A percentile compares a stretch with the other conserved stretches of the same genome.
Evolutionary conservation across 2,797 vertebrate species (phyloP).

Genomic region (Coregonus sp.): DNA sequence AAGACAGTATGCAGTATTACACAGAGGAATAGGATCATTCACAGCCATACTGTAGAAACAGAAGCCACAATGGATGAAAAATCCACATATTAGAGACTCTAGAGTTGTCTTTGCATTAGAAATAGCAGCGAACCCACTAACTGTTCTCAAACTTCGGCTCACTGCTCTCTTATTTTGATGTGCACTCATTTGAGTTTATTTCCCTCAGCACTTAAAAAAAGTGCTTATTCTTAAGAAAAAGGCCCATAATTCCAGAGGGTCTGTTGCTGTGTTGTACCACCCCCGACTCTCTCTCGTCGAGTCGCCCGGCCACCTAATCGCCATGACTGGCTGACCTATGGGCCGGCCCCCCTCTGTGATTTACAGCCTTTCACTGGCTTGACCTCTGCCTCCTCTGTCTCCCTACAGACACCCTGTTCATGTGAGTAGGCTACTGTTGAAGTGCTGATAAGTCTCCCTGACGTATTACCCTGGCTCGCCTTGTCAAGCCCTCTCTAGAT

Average conservation of each 20-base stretch:
- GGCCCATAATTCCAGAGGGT: constrained; percentile 40
- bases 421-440: constrained; percentile 45
- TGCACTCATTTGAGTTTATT: constrained; percentile 12
- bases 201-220: constrained; percentile 60
- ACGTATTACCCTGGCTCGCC: constrained; percentile 62
- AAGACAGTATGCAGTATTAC: constrained; percentile 24
- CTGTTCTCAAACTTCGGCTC: constrained; percentile 24
- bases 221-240: constrained; percentile 51
- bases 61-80: constrained; percentile 24
- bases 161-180: constrained; percentile 49
- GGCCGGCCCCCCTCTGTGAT: constrained; percentile 70
- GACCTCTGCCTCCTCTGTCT: constrained; percentile 69
- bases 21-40: background rate
- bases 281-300: constrained; percentile 65
- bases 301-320: constrained; percentile 67
- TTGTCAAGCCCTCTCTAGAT: constrained; percentile 74
- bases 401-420: constrained; percentile 69
- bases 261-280: constrained; percentile 56
- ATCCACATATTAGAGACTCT: background rate
- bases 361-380: constrained; percentile 75
- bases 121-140: constrained; percentile 12
- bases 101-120: background rate
- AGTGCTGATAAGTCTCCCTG: constrained; percentile 30
- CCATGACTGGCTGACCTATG: constrained; percentile 74
- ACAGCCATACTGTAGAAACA: constrained; percentile 20